phyloP scores from a whole-genome alignment of 1,140 invertebrate genomes.

The Apis laboriosa region DNA sequence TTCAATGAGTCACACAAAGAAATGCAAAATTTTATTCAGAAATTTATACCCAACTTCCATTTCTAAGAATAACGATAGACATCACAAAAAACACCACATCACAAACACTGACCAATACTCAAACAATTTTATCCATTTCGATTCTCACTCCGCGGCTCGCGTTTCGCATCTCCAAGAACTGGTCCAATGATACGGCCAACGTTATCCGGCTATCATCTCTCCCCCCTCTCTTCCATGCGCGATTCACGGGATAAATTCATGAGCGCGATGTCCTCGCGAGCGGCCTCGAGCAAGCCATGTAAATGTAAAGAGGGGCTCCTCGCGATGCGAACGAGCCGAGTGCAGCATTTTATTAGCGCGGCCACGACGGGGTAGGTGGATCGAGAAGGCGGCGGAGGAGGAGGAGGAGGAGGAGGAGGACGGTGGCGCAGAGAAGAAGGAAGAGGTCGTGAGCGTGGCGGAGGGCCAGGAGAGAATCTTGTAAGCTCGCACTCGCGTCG shows the following conservation, averaged over 20 bases:
- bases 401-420: conserved; percentile 17
- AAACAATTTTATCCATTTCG: not conserved
- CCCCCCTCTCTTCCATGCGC: not conserved
- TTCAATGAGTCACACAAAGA: too few species aligned
- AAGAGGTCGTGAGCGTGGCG: conserved; percentile 26
- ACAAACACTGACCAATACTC: too few species aligned
- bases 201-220: conserved; percentile 44
- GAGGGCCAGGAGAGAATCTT: conserved; percentile 45
- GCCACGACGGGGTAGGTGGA: conserved; percentile 21
- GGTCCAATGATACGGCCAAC: conserved; percentile 61
- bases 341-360: conserved; percentile 73
- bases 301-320: conserved; percentile 67
- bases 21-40: too few species aligned
- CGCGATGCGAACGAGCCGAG: conserved; percentile 58
- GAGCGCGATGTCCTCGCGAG: conserved; percentile 71
- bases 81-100: not conserved
- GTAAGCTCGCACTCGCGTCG: conserved; percentile 66
- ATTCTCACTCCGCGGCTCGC: conserved; percentile 1
- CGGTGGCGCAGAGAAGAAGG: conserved; percentile 46
- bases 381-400: not conserved
- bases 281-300: conserved; percentile 58
- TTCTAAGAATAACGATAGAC: not conserved
- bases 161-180: conserved; percentile 48
- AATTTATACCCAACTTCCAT: too few species aligned
- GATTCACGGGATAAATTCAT: conserved; percentile 72